These are phyloP conservation scores for Ceratosolen solmsi DNA, from an alignment of 1,140 invertebrate genomes.

Conservation along the genomic window DNA sequence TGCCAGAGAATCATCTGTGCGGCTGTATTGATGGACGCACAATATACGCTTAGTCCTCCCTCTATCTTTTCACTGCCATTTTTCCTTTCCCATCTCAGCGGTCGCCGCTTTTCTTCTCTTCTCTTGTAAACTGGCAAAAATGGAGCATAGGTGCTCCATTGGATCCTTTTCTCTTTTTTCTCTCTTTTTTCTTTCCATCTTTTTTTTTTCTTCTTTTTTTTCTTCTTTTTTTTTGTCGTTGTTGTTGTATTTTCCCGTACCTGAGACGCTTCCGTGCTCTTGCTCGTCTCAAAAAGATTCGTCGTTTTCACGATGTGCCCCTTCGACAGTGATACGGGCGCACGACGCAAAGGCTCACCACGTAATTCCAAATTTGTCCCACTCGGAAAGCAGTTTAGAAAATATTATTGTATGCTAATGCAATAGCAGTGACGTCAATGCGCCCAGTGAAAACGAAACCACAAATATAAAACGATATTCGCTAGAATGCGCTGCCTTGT, in stretches of 20 bases:
- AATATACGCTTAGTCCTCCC: neutral
- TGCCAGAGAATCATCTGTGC: neutral
- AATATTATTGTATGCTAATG: neutral
- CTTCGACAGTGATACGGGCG: neutral
- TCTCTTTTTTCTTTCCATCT: too few relatives aligned
- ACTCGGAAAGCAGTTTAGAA: neutral
- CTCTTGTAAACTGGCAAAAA: neutral
- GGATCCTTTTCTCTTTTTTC: neutral
- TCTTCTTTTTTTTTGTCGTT: too few relatives aligned
- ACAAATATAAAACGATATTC: neutral
- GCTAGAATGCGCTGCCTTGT: neutral
- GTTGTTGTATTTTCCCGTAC: neutral
- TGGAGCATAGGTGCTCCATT: neutral
- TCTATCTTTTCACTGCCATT: neutral
- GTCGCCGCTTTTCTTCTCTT: neutral
- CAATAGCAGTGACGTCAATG: neutral
- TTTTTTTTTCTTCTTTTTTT: neutral
- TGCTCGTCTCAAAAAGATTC: neutral
- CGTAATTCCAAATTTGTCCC: neutral
- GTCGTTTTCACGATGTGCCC: neutral
- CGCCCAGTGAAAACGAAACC: neutral
- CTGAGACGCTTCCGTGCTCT: neutral
- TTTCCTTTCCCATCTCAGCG: neutral
- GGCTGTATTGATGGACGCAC: constrained; percentile 34
- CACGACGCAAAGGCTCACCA: neutral